Percentiles rank a stretch among this genome's conserved stretches.
These are phyloP conservation scores for Macaria notata DNA, from an alignment of 2,888 invertebrate genomes.

Conservation along the genomic window DNA sequence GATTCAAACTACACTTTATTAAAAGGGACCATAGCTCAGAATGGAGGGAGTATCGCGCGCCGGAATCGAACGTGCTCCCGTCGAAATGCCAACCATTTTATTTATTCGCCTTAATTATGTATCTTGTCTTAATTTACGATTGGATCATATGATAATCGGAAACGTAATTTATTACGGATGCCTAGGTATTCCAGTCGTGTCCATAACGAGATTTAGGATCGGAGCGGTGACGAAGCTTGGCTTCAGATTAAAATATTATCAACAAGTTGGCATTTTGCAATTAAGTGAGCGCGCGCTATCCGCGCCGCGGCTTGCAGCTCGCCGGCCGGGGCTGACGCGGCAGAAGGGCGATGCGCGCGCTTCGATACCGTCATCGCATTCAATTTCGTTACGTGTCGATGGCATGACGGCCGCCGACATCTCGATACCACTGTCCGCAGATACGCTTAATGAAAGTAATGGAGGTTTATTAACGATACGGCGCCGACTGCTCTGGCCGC, in stretches of 20 bases:
- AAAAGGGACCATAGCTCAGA: conserved; percentile 77
- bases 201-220: conserved; percentile 81
- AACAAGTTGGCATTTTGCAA: conserved; percentile 76
- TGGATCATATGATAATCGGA: conserved; percentile 82
- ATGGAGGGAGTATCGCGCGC: conserved; percentile 63
- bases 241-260: conserved; percentile 74
- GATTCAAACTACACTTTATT: conserved; percentile 81
- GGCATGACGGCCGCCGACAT: conserved; percentile 75
- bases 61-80: conserved; percentile 80
- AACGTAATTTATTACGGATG: conserved; percentile 79
- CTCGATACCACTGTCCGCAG: conserved; percentile 76
- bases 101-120: conserved; percentile 83
- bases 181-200: conserved; percentile 77
- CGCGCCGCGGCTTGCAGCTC: conserved; percentile 46
- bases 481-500: conserved; percentile 65
- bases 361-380: conserved; percentile 78
- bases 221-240: conserved; percentile 62
- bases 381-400: conserved; percentile 74
- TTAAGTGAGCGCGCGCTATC: conserved; percentile 61
- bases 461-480: conserved; percentile 78
- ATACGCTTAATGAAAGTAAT: conserved; percentile 82
- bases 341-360: conserved; percentile 67
- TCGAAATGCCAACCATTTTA: conserved; percentile 83
- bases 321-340: conserved; percentile 34
- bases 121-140: conserved; percentile 83